Conservation (phyloP, 2,797 vertebrate species). For the Bryconaethiops microstoma region DNA sequence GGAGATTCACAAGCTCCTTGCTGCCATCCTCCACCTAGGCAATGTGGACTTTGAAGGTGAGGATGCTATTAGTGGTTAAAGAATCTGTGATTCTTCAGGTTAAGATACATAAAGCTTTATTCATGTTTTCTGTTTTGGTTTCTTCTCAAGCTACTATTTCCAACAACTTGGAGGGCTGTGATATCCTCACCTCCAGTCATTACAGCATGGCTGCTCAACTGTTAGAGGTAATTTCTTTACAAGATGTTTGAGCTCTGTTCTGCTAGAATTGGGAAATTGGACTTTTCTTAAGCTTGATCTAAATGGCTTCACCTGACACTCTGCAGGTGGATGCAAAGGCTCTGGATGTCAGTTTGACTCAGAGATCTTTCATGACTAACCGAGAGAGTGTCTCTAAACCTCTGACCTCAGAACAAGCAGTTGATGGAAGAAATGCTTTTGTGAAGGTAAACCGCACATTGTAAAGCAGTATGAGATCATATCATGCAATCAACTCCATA, state of each 20-base stretch:
- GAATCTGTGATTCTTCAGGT: not conserved
- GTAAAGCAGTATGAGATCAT: conserved; percentile 15
- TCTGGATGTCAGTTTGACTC: conserved; percentile 83
- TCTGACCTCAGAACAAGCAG: conserved; percentile 83
- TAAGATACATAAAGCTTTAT: not conserved
- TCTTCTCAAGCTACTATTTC: conserved; percentile 79
- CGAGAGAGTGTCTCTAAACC: conserved; percentile 86
- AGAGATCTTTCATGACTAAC: conserved; percentile 84
- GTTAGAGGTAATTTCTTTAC: conserved; percentile 83
- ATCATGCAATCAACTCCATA: not conserved
- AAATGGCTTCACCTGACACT: not conserved
- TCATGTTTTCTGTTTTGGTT: conserved; percentile 45
- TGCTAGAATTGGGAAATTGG: not conserved
- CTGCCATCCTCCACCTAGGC: conserved; percentile 93
- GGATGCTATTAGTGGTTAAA: not conserved
- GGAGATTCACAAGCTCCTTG: conserved; percentile 95
- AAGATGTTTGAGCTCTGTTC: not conserved
- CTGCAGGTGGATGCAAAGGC: conserved; percentile 83
- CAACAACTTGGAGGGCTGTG: conserved; percentile 88
- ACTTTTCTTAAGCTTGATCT: not conserved
- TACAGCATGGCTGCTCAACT: conserved; percentile 81
- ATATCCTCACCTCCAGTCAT: conserved; percentile 77
- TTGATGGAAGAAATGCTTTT: conserved; percentile 89
- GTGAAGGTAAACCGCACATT: conserved; percentile 82
- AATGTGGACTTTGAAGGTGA: conserved; percentile 94